phyloP scores from a whole-genome alignment of 2,888 invertebrate genomes.

The Tiphia femorata region DNA sequence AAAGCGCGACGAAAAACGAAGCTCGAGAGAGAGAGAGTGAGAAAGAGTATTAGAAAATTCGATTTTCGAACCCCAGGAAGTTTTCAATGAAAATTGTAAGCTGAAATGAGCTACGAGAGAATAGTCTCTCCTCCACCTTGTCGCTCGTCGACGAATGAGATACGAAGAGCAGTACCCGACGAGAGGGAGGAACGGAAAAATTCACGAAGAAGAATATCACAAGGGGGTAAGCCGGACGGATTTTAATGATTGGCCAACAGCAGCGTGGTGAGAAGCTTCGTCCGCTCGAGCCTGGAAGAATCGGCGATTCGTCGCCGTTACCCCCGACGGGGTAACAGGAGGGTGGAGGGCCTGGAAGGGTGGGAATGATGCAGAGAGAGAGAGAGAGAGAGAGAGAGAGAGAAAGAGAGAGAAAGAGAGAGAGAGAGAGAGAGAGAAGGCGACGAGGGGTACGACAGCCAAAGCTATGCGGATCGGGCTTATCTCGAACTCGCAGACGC shows the following conservation, averaged over 20 bases:
- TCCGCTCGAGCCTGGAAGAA: background rate
- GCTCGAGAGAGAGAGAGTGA: constrained; percentile 12
- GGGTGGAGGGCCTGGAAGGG: constrained; percentile 31
- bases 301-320: too few species aligned
- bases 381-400: background rate
- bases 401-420: background rate
- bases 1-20: too few species aligned
- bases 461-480: constrained; percentile 62
- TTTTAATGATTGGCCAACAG: constrained; percentile 10
- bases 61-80: too few species aligned
- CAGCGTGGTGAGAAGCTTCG: background rate
- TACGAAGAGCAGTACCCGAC: too few species aligned
- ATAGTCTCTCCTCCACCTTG: too few species aligned
- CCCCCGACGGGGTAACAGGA: constrained; percentile 8
- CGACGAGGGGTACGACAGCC: constrained; percentile 42
- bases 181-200: too few species aligned
- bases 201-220: too few species aligned
- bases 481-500: constrained; percentile 68
- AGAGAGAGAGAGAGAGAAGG: background rate
- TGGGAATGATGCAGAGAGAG: constrained; percentile 10
- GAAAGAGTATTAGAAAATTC: background rate
- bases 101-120: too few species aligned
- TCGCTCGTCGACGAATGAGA: too few species aligned
- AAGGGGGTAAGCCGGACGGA: constrained; percentile 7
- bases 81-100: too few species aligned